Percentiles rank a stretch among this genome's conserved stretches.
Conservation (phyloP, 2,888 invertebrate species). For the Pardosa pseudoannulata region DNA sequence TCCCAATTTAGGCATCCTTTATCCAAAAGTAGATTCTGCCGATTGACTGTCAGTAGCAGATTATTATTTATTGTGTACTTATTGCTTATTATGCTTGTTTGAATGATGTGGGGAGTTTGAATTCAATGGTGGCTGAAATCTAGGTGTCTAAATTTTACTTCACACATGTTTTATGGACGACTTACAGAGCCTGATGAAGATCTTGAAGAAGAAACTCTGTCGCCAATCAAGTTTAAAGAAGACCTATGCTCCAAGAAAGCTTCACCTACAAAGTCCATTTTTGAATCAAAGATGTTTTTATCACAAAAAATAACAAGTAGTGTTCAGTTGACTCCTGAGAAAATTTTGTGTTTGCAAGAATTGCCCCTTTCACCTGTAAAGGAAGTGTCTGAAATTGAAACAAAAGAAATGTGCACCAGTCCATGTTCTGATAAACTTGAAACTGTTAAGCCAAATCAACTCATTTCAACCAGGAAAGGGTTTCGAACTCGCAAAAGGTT, state of each 20-base stretch:
- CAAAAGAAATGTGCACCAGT: conserved; percentile 58
- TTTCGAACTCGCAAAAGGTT: conserved; percentile 60
- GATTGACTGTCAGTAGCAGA: conserved; percentile 24
- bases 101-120: conserved; percentile 35
- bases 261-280: conserved; percentile 47
- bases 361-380: conserved; percentile 60
- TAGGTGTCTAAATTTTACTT: conserved; percentile 24
- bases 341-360: conserved; percentile 55
- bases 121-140: conserved; percentile 55
- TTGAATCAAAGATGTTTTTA: conserved; percentile 47
- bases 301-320: conserved; percentile 23
- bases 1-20: conserved; percentile 15
- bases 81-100: conserved; percentile 52
- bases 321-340: conserved; percentile 35
- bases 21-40: conserved; percentile 22
- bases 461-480: conserved; percentile 62
- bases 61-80: conserved; percentile 34
- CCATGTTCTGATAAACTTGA: conserved; percentile 35
- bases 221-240: conserved; percentile 57
- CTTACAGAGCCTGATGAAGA: conserved; percentile 64
- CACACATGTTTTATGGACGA: conserved; percentile 47
- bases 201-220: conserved; percentile 46
- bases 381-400: conserved; percentile 62
- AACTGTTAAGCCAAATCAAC: conserved; percentile 49
- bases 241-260: conserved; percentile 64